Evolutionary conservation across 2,113 vertebrate genomes (phyloP).

Genomic region (Pedionomus torquatus): DNA sequence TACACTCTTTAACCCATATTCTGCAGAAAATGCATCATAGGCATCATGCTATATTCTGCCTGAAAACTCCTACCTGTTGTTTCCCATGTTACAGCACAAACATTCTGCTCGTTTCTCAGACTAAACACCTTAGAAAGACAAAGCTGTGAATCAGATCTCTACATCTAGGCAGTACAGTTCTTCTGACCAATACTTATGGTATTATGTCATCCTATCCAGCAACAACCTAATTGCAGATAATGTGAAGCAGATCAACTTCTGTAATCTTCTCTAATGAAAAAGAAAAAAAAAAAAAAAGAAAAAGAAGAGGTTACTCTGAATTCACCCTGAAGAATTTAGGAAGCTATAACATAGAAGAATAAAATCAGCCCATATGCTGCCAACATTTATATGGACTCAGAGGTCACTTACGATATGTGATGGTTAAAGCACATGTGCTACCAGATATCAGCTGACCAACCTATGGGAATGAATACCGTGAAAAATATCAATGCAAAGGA

Average conservation of each 20-base stretch:
- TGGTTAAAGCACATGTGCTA: neutral
- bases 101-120: neutral
- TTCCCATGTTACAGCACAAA: neutral
- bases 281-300: neutral
- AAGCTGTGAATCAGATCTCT: neutral
- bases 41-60: neutral
- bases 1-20: neutral
- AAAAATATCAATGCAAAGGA: neutral
- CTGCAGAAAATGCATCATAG: neutral
- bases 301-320: neutral
- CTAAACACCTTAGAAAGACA: neutral
- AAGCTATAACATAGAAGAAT: neutral
- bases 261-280: neutral
- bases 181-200: neutral
- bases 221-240: slow-evolving; percentile 43
- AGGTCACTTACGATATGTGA: neutral
- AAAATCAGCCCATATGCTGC: neutral
- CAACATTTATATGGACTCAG: neutral
- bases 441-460: neutral
- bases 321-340: neutral
- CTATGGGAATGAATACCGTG: neutral
- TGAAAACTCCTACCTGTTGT: neutral
- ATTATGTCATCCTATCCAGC: slow-evolving; percentile 19
- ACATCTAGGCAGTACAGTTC: neutral
- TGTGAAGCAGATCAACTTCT: slow-evolving; percentile 51